Evolutionary conservation across 1,140 invertebrate genomes (phyloP), one percentile per base, ranked within the genome.

Genomic region (Stenopsyche tienmushanensis): DNA sequence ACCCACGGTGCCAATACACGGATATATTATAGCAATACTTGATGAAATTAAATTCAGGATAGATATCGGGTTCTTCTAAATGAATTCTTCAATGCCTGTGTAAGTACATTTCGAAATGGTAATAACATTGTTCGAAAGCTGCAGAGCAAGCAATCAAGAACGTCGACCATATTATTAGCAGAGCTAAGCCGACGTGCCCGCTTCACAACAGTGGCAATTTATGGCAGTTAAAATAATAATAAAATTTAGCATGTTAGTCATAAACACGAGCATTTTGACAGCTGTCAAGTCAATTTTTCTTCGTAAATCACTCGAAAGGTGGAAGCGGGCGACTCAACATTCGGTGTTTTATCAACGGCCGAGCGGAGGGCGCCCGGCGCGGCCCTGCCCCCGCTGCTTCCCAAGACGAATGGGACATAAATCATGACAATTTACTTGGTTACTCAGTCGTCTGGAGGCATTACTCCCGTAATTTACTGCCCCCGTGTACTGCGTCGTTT

Each of bases 341-440:
- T 60, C 42, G 57, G 42, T 15, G n/a, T 20, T 41, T 60, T 60
- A 60, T 60, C 57, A 34, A 34, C 13, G 29, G 5, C 29, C 5
- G 29, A 34, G 29, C 5, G 29, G 29, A 47, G 41, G 15, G 55
- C 39, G 39, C 15, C 7, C 9, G 20, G 10, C 13, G n/a, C 3
- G 3, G 42, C 13, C 20, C 42, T 47, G 15, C 20, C 21, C 7
- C 7, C 3, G 2, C 24, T 8, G 1, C 45, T 3, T 7, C 45
- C 50, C 3, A 54, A 54, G 55, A 58, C 55, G 55, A 58, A 58
- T 18, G 55, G 55, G 29, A 39, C 57, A 60, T 60, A 60, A 60
- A 60, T 60, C 42, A 60, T 60, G 57, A 60, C 57, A 60, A 60
- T 60, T 60, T 60, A 60, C 57, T 60, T 41, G 57, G 55, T 58